These are phyloP conservation scores for Hemitrygon akajei DNA, from an alignment of 2,797 vertebrate species.

Conservation along the genomic window DNA sequence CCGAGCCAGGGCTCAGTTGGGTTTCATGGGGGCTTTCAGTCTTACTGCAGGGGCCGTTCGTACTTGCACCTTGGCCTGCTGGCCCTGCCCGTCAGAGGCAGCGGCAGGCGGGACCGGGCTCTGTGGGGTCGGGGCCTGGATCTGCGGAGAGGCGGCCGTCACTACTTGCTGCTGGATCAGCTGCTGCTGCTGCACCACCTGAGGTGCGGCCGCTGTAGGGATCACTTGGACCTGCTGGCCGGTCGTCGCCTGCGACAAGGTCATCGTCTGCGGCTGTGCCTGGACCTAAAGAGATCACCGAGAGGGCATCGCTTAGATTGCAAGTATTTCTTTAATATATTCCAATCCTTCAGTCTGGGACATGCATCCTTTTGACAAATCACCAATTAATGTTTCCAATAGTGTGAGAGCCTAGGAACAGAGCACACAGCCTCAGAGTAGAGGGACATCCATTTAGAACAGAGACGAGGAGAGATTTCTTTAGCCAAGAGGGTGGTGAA, in stretches of 20 bases:
- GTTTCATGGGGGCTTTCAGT: constrained; percentile 72
- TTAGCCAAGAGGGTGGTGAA: too few relatives aligned
- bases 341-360: not conserved
- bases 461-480: too few relatives aligned
- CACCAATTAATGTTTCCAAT: not conserved
- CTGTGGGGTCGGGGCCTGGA: constrained; percentile 67
- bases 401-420: too few relatives aligned
- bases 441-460: too few relatives aligned
- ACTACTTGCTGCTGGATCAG: constrained; percentile 75
- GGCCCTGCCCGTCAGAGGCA: constrained; percentile 55
- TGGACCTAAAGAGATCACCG: constrained; percentile 59
- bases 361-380: not conserved
- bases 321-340: not conserved
- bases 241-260: constrained; percentile 68
- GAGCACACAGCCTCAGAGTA: too few relatives aligned
- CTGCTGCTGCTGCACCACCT: constrained; percentile 74
- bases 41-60: constrained; percentile 64
- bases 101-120: constrained; percentile 67
- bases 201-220: constrained; percentile 62
- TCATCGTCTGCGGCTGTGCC: constrained; percentile 72
- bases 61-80: constrained; percentile 67
- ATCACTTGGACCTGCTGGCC: constrained; percentile 80
- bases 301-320: not conserved
- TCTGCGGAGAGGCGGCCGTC: constrained; percentile 69
- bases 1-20: constrained; percentile 50